Evolutionary conservation across 2,888 invertebrate species (phyloP).

Genomic region (Clusia tigrina): DNA sequence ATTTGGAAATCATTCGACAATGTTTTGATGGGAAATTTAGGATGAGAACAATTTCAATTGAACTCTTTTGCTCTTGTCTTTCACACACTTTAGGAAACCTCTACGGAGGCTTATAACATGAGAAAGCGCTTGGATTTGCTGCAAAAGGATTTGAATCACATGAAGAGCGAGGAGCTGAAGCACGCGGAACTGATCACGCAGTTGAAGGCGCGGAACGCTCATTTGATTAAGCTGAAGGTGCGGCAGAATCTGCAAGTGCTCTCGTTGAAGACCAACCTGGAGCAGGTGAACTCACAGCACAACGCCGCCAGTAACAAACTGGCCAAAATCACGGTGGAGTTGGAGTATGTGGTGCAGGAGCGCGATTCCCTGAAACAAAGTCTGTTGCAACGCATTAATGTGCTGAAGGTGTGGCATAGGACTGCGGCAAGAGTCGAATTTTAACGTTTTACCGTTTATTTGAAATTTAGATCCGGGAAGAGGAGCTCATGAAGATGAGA

Average conservation of each 20-base stretch:
- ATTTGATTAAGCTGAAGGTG: conserved; percentile 57
- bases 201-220: conserved; percentile 49
- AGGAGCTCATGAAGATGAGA: conserved; percentile 58
- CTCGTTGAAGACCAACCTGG: conserved; percentile 59
- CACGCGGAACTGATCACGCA: conserved; percentile 53
- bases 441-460: background rate
- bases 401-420: conserved; percentile 50
- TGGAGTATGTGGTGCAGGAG: conserved; percentile 59
- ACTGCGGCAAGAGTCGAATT: background rate
- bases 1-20: too few relatives aligned
- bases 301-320: conserved; percentile 59
- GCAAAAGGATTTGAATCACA: conserved; percentile 49
- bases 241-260: conserved; percentile 62
- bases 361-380: conserved; percentile 57
- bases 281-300: conserved; percentile 57
- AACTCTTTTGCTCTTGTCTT: background rate
- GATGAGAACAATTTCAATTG: background rate
- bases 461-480: conserved; percentile 53
- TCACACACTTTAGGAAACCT: conserved; percentile 55
- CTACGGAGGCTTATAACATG: conserved; percentile 58
- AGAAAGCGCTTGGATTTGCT: conserved; percentile 57
- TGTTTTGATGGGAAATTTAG: too few relatives aligned
- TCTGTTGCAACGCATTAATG: conserved; percentile 53
- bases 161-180: conserved; percentile 53
- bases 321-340: conserved; percentile 56